These are phyloP conservation scores for Encarsia formosa DNA, from an alignment of 2,888 invertebrate genomes.

Conservation along the genomic window DNA sequence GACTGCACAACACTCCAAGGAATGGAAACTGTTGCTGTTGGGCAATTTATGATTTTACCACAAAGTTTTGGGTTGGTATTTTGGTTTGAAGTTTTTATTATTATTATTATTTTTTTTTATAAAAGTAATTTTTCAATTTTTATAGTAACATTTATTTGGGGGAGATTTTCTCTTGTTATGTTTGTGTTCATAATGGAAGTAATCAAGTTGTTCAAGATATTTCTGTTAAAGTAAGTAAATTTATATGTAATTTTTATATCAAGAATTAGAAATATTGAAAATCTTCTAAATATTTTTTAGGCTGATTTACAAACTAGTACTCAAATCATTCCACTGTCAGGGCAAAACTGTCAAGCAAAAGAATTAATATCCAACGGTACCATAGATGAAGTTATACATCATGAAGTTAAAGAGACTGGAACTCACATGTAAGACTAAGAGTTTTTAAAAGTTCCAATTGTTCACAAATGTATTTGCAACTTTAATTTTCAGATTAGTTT, in stretches of 20 bases:
- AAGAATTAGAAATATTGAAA: no score
- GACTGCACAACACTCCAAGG: conserved; percentile 81
- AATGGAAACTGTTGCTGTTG: conserved; percentile 77
- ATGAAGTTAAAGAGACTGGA: conserved; percentile 99
- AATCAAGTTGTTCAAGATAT: conserved; percentile 78
- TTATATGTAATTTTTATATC: background rate
- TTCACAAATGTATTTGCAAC: background rate
- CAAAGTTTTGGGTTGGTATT: conserved; percentile 82
- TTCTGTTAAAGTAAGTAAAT: conserved; percentile 65
- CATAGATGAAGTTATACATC: conserved; percentile 91
- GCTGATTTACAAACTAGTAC: conserved; percentile 92
- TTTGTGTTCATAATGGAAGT: conserved; percentile 95
- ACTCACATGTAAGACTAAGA: conserved; percentile 77
- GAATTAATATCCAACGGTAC: conserved; percentile 73
- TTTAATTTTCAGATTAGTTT: conserved; percentile 69
- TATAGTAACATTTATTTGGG: conserved; percentile 89
- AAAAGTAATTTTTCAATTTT: conserved; percentile 6
- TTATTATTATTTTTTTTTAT: background rate
- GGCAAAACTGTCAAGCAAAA: conserved; percentile 58
- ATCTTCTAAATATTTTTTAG: conserved; percentile 50
- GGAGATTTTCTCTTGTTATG: conserved; percentile 96
- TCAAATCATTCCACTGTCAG: conserved; percentile 78
- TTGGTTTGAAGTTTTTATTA: background rate
- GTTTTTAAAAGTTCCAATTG: background rate
- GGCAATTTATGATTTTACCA: conserved; percentile 87